Evolutionary conservation across 1,140 invertebrate species (phyloP), one percentile per base, ranked within the genome.

Genomic region (Probaryconus sp.): DNA sequence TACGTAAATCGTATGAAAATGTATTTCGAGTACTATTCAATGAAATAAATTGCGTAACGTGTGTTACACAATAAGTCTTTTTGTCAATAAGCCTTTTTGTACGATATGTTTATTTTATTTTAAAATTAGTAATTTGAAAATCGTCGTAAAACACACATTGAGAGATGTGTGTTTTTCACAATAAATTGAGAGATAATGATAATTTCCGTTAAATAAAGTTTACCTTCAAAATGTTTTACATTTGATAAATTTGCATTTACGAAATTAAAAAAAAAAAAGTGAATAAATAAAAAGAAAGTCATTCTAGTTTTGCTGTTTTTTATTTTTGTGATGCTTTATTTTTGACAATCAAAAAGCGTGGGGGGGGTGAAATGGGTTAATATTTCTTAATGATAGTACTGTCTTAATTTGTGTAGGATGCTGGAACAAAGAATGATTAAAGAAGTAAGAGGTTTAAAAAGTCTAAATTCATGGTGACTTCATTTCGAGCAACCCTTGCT

Each of bases 391-490:
- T n/a, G 33, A 2, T 40, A 48, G 38, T 55, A 40, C 55, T 47
- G 61, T 47, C 50, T 55, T 65, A 65, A 65, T 65, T 65, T 48
- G 50, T 37, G 61, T 64, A 64, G 48, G 61, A 45, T 28, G 61
- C 24, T 50, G 43, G 45, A 50, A 63, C 58, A 63, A 63, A 50
- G 58, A 40, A 42, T 33, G 24, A 63, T 50, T 50, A 48, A 63
- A 63, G 28, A 16, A 24, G 9, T 45, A 28, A 7, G 40, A 58
- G 53, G 38, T 45, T 45, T 43, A 43, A 56, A 53, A 56, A 56
- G 35, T 55, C 37, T 40, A 11, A 56, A 33, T 43, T 55, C 5
- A 58, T 24, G 20, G 40, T 45, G 55, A 20, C 13, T 58, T 45
- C n/a, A 45, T 45, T 26, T 26, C 45, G 10, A 30, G 7, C 35